These are phyloP conservation scores for Amphiprion percula DNA, from an alignment of 2,113 vertebrate species.

Conservation along the genomic window DNA sequence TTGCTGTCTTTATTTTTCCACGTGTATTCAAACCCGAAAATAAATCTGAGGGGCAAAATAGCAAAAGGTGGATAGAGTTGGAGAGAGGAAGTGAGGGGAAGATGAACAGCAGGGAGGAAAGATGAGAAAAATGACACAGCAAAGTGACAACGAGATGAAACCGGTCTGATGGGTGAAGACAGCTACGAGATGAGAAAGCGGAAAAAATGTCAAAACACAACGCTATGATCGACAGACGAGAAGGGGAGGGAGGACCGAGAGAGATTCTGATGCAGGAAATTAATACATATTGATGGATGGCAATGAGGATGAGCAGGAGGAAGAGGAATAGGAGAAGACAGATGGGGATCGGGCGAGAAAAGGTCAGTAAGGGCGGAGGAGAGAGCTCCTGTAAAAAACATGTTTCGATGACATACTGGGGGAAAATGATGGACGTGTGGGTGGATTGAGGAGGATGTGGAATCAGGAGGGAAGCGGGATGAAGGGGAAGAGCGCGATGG, in stretches of 20 bases:
- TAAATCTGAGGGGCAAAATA: constrained; percentile 8
- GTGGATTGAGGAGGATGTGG: constrained; percentile 43
- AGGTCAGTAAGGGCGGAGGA: constrained; percentile 17
- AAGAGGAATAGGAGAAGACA: constrained; percentile 28
- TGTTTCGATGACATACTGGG: constrained; percentile 4
- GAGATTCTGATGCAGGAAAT: constrained; percentile 43
- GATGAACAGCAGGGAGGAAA: constrained; percentile 10
- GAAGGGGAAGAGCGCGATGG: constrained; percentile 20
- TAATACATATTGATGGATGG: constrained; percentile 58
- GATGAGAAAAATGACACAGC: constrained; percentile 51
- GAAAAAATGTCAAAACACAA: constrained; percentile 65
- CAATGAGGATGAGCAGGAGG: constrained; percentile 28
- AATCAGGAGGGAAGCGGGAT: constrained; percentile 17
- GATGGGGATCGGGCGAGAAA: constrained; percentile 32
- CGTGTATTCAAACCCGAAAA: background rate
- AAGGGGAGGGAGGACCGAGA: background rate
- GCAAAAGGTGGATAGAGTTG: constrained; percentile 22
- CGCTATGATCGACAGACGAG: constrained; percentile 58
- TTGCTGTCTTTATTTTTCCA: background rate
- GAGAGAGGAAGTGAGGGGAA: background rate
- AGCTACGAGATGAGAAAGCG: constrained; percentile 60
- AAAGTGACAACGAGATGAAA: constrained; percentile 65
- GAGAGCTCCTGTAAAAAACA: constrained; percentile 27
- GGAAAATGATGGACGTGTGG: constrained; percentile 40
- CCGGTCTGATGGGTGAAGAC: constrained; percentile 54